Evolutionary conservation across 1,140 invertebrate species (phyloP), one percentile per base, ranked within the genome.

Genomic region (Drosophila kepulauana): DNA sequence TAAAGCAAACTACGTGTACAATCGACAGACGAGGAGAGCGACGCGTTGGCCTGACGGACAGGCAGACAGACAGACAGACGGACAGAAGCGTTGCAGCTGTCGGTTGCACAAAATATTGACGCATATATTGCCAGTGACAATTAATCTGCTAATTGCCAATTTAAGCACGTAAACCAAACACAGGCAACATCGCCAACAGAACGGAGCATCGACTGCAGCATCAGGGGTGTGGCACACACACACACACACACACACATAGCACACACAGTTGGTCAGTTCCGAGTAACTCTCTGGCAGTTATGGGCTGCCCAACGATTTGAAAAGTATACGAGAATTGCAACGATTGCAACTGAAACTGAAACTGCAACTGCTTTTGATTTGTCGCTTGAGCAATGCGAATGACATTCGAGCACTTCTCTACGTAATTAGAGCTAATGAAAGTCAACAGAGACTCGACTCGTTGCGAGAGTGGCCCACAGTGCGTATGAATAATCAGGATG

Each of bases 91-190:
- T 20, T 69, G 74, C 72, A 70, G 67, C 76, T 81, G 75, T 79
- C 63, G 74, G 81, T 65, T 78, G 71, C 68, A 84, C 85, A 81
- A 84, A 88, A 87, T 87, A 87, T 87, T 87, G 82, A 84, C 81
- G 85, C 85, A 89, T 85, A 88, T 89, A 89, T 88, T 89, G 85
- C 64, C 85, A 89, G 85, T 88, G 85, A 88, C 85, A 88, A 88
- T 88, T 88, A 88, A 88, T 88, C 85, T 88, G 85, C 85, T 88
- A 89, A 88, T 88, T 88, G 85, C 78, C 85, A 88, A 88, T 88
- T 88, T 88, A 89, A 89, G 85, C 85, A 88, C 85, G 85, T 88
- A 88, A 89, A 88, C 85, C 85, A 85, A 88, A 88, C 85, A 88
- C 80, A 84, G 82, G 84, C 81, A 78, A 71, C 43, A 68, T 62